Base-by-base conservation (phyloP, 2,113 vertebrate species). In the Chroicocephalus ridibundus region DNA sequence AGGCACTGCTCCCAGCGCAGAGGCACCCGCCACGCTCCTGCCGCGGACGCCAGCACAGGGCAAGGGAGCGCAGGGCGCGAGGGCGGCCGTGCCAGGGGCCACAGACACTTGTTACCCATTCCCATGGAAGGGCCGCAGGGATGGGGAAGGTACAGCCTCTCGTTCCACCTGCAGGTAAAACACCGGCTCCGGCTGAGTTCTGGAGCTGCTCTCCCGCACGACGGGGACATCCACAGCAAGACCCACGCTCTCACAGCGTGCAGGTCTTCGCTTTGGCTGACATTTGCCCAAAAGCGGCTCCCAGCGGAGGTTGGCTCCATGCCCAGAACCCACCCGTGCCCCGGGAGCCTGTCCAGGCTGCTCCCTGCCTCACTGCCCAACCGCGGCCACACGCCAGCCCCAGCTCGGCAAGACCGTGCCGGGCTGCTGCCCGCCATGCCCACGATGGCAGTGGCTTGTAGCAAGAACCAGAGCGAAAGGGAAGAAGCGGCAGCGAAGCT, bases 221-320 rank as follows among this genome's bases (percentile, higher is more conserved):
- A 32, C 6, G 1, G 75, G n/a, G 29, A 20, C 34, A 68, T 16
- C 16, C 4, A 2, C 34, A 26, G 57, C 46, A 36, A 34, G 58
- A 25, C 36, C 26, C 64, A 1, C 1, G 2, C 51, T 24, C 60
- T 38, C 0, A 2, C 65, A 6, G 54, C 0, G 2, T 38, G 18
- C 6, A 18, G 32, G 44, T 51, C 51, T 64, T 62, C 42, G 62
- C n/a, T 24, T n/a, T 2, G 1, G 60, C 29, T 1, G 0, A 22
- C 1, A 1, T 34, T 27, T 46, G 26, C 29, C 82, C 5, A 0
- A 13, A 51, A 19, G 31, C 2, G 1, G 44, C 72, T 68, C 18
- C 24, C 8, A 14, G 57, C 2, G 0, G 52, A 62, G 44, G 31
- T 14, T 1, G 3, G 42, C 60, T 26, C 69, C 13, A 0, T 74